Base-by-base conservation (phyloP, 2,113 vertebrate genomes). In the Misgurnus anguillicaudatus region DNA sequence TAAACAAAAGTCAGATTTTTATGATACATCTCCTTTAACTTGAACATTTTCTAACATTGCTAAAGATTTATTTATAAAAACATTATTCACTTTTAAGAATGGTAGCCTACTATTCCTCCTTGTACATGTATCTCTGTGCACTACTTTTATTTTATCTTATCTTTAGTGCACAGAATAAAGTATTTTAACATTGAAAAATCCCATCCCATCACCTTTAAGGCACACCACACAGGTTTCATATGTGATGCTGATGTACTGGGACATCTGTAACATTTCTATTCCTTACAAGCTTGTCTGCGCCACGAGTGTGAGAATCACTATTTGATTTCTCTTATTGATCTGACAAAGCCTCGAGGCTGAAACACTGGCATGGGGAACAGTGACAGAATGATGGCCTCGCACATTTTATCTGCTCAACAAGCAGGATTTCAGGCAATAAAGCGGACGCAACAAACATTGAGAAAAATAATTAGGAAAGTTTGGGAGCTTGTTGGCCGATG, bases 291-390 rank as follows among this genome's bases (percentile, higher is more conserved):
- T 42, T 81, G 53, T 48, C 72, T 13, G 63, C 75, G 47, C 57
- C 31, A 64, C 38, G 80, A 58, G 74, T 47, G 58, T 77, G 85
- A 86, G 67, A 86, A 83, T 81, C 53, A 82, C 76, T 61, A 69
- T 89, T 88, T 86, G 81, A 81, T 89, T 87, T 77, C 65, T 89
- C 80, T 89, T 88, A 93, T 89, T 90, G 87, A 88, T 89, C 86
- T 88, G 89, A 91, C 89, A 91, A 90, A 89, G 86, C 81, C 84
- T 85, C 10, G 5, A 84, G 85, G 84, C 87, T 86, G 75, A 75
- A 86, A 80, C 82, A 85, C 82, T 51, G 77, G 88, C 90, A 87
- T 88, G 14, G 76, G 64, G 62, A 70, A 42, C 38, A 78, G 36
- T 64, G 85, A 91, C 87, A 84, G 76, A 89, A 84, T 87, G 85